A percentile compares a stretch with the other conserved stretches of the same genome.
These are phyloP conservation scores for Nerophis lumbriciformis DNA, from an alignment of 2,113 vertebrate species.

Conservation along the genomic window DNA sequence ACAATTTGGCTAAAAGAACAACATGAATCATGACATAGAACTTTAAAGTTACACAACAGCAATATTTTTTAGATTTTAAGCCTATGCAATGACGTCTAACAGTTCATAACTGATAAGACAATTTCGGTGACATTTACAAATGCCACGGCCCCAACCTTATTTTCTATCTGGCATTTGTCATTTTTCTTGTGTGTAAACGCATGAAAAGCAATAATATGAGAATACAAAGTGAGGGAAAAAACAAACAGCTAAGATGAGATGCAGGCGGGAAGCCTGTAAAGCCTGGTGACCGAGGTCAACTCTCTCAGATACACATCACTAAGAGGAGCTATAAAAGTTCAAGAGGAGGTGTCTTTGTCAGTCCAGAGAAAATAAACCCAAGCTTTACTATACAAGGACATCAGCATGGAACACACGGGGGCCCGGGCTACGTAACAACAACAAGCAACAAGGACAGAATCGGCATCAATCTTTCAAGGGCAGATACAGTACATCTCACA, in stretches of 20 bases:
- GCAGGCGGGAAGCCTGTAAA: conserved; percentile 69
- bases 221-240: conserved; percentile 50
- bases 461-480: conserved; percentile 62
- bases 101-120: neutral
- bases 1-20: too few species aligned
- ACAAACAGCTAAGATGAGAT: conserved; percentile 61
- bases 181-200: conserved; percentile 51
- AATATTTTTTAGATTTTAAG: neutral
- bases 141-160: neutral
- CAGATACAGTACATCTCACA: conserved; percentile 48
- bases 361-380: conserved; percentile 70
- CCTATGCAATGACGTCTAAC: neutral
- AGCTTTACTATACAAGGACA: conserved; percentile 67
- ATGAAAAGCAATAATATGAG: conserved; percentile 52
- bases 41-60: too few species aligned
- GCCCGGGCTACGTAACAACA: conserved; percentile 53
- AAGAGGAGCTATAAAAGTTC: conserved; percentile 70
- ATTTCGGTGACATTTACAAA: conserved; percentile 14
- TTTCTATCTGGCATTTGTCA: conserved; percentile 37
- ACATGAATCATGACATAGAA: too few species aligned
- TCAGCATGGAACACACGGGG: conserved; percentile 60
- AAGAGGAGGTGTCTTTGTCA: conserved; percentile 71
- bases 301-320: conserved; percentile 69
- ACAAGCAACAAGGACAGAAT: conserved; percentile 65
- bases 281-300: conserved; percentile 64